These are phyloP conservation scores for Anas bernieri DNA, from an alignment of 2,797 vertebrate species.

Conservation along the genomic window DNA sequence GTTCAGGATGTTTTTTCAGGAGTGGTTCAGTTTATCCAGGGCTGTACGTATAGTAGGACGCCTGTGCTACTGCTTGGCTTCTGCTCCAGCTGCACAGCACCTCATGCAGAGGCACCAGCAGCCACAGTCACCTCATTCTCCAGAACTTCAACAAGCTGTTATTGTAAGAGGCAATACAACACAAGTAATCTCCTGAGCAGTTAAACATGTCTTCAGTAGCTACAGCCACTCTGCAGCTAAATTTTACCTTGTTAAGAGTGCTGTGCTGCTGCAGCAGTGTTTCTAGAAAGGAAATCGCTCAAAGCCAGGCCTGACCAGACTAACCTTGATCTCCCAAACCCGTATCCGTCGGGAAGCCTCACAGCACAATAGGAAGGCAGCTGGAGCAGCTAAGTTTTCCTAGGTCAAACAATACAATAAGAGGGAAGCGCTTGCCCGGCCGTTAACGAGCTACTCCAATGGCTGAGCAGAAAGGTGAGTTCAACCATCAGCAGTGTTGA, in stretches of 20 bases:
- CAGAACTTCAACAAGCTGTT: not conserved
- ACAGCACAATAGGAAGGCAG: constrained; percentile 41
- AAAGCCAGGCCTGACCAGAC: not conserved
- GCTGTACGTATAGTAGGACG: not conserved
- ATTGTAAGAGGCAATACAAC: not conserved
- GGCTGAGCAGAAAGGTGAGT: constrained; percentile 6
- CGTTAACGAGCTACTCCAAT: not conserved
- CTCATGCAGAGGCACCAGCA: not conserved
- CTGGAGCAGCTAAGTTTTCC: not conserved
- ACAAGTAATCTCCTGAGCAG: not conserved
- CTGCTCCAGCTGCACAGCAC: not conserved
- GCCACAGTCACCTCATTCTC: not conserved
- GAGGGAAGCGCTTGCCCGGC: not conserved
- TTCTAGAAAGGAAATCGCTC: constrained; percentile 5
- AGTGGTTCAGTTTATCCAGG: not conserved
- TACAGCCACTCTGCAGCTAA: not conserved
- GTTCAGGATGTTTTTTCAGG: not conserved
- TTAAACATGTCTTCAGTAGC: not conserved
- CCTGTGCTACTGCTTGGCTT: constrained; percentile 29
- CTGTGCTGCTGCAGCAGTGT: not conserved
- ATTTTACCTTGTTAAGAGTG: not conserved
- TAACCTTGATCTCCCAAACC: constrained; percentile 40
- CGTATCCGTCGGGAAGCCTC: not conserved
- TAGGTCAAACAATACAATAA: constrained; percentile 1
- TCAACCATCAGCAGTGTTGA: not conserved